These are phyloP conservation scores for Temnothorax longispinosus DNA, from an alignment of 1,140 invertebrate genomes.

Conservation along the genomic window DNA sequence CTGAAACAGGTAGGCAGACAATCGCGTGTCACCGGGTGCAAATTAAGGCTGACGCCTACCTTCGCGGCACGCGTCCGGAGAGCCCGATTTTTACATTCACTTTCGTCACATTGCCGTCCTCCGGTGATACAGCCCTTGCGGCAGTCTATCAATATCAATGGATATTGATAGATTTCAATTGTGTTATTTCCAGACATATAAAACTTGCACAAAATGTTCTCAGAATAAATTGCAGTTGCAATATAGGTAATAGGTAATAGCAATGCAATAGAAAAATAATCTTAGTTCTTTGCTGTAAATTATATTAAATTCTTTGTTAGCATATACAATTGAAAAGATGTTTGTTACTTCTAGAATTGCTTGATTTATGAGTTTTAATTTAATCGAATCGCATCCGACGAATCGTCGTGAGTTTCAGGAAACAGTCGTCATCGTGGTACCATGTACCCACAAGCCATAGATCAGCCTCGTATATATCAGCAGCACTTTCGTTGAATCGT, in stretches of 20 bases:
- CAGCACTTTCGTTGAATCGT: constrained; percentile 32
- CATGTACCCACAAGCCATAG: neutral
- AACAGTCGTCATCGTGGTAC: neutral
- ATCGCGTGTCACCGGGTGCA: constrained; percentile 49
- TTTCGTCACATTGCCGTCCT: constrained; percentile 60
- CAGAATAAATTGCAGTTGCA: neutral
- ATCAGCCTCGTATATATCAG: neutral
- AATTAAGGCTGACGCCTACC: constrained; percentile 68
- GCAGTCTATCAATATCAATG: neutral
- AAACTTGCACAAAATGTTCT: neutral
- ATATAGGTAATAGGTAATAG: neutral
- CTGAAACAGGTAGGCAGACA: constrained; percentile 63
- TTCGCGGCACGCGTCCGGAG: constrained; percentile 51
- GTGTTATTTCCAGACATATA: neutral
- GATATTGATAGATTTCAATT: neutral
- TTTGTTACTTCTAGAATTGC: neutral
- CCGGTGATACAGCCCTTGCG: constrained; percentile 22
- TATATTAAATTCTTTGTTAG: neutral
- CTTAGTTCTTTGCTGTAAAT: neutral
- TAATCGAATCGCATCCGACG: neutral
- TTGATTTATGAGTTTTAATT: neutral
- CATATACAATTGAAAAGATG: neutral
- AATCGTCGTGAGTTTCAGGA: neutral
- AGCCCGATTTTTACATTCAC: constrained; percentile 71
- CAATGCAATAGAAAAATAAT: neutral